Conservation (phyloP, 2,113 vertebrate genomes). For the Mirounga angustirostris region DNA sequence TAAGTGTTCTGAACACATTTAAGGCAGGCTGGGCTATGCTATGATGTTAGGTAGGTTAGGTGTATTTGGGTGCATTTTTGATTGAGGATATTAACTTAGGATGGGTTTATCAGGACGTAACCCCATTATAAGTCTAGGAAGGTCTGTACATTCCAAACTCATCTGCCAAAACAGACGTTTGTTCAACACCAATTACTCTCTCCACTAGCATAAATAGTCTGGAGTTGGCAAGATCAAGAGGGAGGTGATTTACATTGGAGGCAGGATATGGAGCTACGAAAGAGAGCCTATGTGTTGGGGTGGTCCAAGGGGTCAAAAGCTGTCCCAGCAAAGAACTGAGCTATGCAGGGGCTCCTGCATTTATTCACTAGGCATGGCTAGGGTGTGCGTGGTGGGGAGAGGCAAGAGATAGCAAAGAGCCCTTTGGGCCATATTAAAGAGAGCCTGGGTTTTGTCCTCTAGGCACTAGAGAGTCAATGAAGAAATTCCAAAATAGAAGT, state of each 20-base stretch:
- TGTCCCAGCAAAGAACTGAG: background rate
- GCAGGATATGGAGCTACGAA: background rate
- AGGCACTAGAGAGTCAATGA: background rate
- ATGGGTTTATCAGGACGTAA: background rate
- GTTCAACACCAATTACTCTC: background rate
- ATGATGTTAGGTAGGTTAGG: background rate
- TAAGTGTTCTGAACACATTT: background rate
- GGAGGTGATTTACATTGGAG: background rate
- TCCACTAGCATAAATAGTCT: background rate
- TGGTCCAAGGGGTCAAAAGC: background rate
- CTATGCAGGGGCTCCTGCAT: background rate
- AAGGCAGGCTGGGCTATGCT: background rate
- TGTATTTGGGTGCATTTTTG: background rate
- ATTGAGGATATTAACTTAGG: background rate
- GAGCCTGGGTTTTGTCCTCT: background rate
- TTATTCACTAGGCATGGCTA: too few species aligned
- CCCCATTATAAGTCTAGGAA: background rate
- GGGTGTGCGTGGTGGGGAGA: background rate
- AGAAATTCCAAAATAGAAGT: background rate
- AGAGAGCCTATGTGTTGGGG: background rate
- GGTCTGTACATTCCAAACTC: background rate
- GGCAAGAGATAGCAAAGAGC: background rate
- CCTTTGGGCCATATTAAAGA: background rate
- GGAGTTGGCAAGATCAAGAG: background rate
- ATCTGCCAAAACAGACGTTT: background rate